A percentile compares a stretch with the other conserved stretches of the same genome.
phyloP scores from a whole-genome alignment of 2,888 invertebrate species.

The Macrophya annulata region DNA sequence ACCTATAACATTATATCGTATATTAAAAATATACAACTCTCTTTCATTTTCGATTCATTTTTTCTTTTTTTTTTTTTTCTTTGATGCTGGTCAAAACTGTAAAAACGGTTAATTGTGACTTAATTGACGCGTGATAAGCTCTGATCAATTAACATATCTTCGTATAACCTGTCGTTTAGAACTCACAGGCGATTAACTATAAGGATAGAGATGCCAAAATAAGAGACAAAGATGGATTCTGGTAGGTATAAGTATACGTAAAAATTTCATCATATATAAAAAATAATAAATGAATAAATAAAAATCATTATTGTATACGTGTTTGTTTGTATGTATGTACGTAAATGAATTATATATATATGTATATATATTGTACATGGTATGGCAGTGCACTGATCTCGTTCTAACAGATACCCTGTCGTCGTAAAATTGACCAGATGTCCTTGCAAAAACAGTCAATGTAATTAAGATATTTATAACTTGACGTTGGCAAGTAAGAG shows the following conservation, averaged over 20 bases:
- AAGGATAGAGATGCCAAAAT: neutral
- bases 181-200: neutral
- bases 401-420: constrained; percentile 14
- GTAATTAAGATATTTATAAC: constrained; percentile 68
- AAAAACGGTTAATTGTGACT: neutral
- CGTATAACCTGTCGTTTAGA: neutral
- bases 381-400: neutral
- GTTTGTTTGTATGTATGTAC: neutral
- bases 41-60: neutral
- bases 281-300: no score
- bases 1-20: neutral
- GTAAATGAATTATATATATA: neutral
- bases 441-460: constrained; percentile 62
- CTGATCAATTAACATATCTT: constrained; percentile 8
- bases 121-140: neutral
- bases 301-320: no score
- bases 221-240: neutral
- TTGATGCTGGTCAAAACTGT: neutral
- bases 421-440: constrained; percentile 59
- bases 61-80: neutral
- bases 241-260: neutral
- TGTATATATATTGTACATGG: neutral
- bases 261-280: neutral
- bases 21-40: neutral
- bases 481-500: constrained; percentile 54